phyloP scores from a whole-genome alignment of 1,140 invertebrate species.

The Drosophila chauvacae region DNA sequence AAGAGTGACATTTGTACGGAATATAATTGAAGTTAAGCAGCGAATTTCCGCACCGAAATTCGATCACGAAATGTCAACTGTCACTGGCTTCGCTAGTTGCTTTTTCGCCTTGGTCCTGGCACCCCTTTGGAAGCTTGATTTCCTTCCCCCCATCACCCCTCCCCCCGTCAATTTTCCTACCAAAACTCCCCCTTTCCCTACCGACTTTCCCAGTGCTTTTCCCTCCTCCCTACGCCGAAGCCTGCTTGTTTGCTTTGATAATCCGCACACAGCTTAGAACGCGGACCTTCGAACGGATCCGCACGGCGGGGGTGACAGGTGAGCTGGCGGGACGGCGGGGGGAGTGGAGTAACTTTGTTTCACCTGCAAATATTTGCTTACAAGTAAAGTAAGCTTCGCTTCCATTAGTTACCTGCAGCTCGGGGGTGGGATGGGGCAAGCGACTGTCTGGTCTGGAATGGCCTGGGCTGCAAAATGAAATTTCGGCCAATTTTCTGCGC shows the following conservation, averaged over 20 bases:
- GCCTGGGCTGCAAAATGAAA: conserved; percentile 62
- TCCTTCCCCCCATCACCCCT: neutral
- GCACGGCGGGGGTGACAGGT: conserved; percentile 4
- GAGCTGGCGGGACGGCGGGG: too few relatives aligned
- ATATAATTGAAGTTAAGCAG: conserved; percentile 35
- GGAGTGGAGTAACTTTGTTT: conserved; percentile 65
- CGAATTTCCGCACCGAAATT: conserved; percentile 29
- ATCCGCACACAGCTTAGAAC: conserved; percentile 79
- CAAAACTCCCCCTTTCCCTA: neutral
- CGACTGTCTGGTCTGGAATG: conserved; percentile 8
- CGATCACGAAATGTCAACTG: conserved; percentile 49
- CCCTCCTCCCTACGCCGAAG: neutral
- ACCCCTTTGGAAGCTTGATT: neutral
- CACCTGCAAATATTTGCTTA: conserved; percentile 77
- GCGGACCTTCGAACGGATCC: conserved; percentile 14
- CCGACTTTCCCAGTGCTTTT: neutral
- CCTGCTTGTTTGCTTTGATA: conserved; percentile 73
- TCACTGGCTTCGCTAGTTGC: conserved; percentile 6
- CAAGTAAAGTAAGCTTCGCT: conserved; percentile 79
- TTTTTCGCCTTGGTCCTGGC: neutral
- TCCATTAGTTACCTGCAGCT: conserved; percentile 68
- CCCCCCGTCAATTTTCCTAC: too few relatives aligned
- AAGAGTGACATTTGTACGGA: conserved; percentile 3
- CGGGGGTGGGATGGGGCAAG: neutral
- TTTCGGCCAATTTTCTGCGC: conserved; percentile 79